Conservation (phyloP, 92 coral and sea anemone species). For the Phymanthus crucifer region DNA sequence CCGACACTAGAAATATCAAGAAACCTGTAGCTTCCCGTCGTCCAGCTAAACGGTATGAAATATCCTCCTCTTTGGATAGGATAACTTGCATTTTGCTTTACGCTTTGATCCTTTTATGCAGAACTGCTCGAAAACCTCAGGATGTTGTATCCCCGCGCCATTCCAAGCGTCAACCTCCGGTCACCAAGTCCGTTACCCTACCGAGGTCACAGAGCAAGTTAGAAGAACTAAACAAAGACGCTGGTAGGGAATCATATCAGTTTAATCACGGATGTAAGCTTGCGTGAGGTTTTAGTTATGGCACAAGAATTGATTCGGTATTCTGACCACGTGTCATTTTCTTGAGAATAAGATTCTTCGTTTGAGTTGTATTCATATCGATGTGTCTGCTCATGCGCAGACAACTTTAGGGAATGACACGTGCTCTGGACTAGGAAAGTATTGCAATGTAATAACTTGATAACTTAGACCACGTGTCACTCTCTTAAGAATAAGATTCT, state of each 20-base stretch:
- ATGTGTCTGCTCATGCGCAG: too few relatives aligned
- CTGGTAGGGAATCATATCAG: too few relatives aligned
- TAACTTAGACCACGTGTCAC: too few relatives aligned
- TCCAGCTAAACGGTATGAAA: not conserved
- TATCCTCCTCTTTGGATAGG: not conserved
- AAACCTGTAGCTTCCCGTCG: slow-evolving; percentile 15
- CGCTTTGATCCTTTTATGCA: not conserved
- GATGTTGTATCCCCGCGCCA: slow-evolving; percentile 43
- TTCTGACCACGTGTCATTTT: not conserved
- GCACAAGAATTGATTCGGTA: too few relatives aligned
- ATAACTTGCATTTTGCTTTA: not conserved
- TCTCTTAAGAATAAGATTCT: too few relatives aligned
- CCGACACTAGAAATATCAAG: slow-evolving; percentile 18
- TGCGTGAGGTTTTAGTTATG: too few relatives aligned
- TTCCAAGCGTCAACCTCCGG: slow-evolving; percentile 77
- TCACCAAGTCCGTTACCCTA: slow-evolving; percentile 79
- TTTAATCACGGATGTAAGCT: too few relatives aligned
- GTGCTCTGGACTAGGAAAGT: too few relatives aligned
- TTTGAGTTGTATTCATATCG: too few relatives aligned
- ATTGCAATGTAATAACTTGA: too few relatives aligned
- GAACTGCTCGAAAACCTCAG: slow-evolving; percentile 6
- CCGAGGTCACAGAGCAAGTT: slow-evolving; percentile 68
- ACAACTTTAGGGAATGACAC: too few relatives aligned
- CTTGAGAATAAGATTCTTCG: not conserved
- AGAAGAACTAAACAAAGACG: slow-evolving; percentile 45